Percentiles rank a stretch among this genome's conserved stretches.
Conservation (phyloP, 2,888 invertebrate genomes). For the Mechanitis messenoides region DNA sequence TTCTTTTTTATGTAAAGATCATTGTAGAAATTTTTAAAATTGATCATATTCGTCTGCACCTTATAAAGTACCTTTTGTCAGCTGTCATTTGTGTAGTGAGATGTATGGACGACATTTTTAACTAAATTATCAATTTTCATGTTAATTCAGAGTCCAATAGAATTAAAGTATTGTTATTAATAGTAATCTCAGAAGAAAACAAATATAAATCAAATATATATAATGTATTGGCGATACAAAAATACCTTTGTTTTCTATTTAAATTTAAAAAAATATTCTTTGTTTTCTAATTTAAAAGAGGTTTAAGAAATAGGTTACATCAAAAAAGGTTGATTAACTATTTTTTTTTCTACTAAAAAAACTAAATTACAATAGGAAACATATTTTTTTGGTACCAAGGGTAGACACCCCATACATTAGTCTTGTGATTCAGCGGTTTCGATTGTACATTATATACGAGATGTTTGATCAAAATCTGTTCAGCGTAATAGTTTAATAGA, state of each 20-base stretch:
- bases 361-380: constrained; percentile 8
- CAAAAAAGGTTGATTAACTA: neutral
- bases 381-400: constrained; percentile 12
- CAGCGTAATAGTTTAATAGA: neutral
- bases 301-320: neutral
- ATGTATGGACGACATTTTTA: no score
- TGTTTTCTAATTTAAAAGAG: no score
- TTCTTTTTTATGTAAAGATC: constrained; percentile 34
- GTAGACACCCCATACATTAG: constrained; percentile 33
- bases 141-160: no score
- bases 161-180: no score
- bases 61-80: constrained; percentile 21
- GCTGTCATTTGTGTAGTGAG: neutral
- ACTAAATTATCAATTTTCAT: no score
- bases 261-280: no score
- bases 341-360: constrained; percentile 2
- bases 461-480: constrained; percentile 1
- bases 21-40: constrained; percentile 26
- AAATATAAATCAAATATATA: no score
- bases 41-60: constrained; percentile 28
- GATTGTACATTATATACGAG: constrained; percentile 17
- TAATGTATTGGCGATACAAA: no score
- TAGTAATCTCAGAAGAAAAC: no score
- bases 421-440: constrained; percentile 43
- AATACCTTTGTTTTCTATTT: no score